Base-by-base conservation (phyloP, 2,113 vertebrate species). In the Lynx canadensis region DNA sequence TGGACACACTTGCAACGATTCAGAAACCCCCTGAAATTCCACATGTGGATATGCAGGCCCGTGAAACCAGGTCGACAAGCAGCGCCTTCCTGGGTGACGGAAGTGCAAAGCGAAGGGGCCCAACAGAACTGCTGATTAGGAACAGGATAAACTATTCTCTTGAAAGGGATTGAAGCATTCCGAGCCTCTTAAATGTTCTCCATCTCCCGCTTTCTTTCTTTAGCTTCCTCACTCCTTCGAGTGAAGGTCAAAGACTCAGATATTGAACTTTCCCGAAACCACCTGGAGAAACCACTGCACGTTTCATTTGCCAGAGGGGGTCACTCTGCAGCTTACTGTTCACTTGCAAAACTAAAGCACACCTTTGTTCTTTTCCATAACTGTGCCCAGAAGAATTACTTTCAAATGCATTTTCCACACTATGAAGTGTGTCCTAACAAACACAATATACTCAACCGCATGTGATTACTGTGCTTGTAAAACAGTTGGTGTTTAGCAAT, bases 401-500 rank as follows among this genome's bases (percentile, higher is more conserved):
- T 97, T 94, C 87, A 97, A 98, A 95, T 97, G 78, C 84, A 89
- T 97, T 98, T 97, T 98, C 97, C 92, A 92, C 91, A 89, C 86
- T 97, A 60, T 95, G 93, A 98, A 98, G 96, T 97, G 73, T 96
- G 79, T 89, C 96, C 97, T 97, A 98, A 97, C 95, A 93, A 97
- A 97, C 94, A 98, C 97, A 97, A 97, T 97, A 95, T 98, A 97
- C 91, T 97, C 97, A 96, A 97, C 78, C 94, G 96, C 95, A 87
- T 87, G 89, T 84, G 97, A 98, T 97, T 98, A 96, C 97, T 97
- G 95, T 95, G 93, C 96, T 96, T 98, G 82, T 97, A 98, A 98
- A 98, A 96, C 97, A 98, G 96, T 98, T 98, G 97, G 98, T 97
- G 97, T 97, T 98, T 88, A 98, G 97, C 96, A 98, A 97, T 97